Base-by-base conservation (phyloP, 2,888 invertebrate genomes). In the Icerya purchasi region DNA sequence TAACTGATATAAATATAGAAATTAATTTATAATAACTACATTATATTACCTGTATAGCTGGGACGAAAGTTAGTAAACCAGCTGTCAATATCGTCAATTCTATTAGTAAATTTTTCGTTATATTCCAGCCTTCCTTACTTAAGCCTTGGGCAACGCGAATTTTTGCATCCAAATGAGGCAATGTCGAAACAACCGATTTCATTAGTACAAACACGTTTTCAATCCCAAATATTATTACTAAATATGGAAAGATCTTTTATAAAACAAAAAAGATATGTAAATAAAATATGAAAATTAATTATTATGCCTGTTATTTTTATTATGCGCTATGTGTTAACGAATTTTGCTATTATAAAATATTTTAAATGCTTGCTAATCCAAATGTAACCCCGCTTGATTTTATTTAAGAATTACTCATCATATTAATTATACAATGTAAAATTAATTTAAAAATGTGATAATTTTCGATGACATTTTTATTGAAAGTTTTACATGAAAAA, bases 121-220 rank as follows among this genome's bases (percentile, higher is more conserved):
- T 94, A 2, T 87, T 89, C 94, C 94, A 96, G 10, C 94, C 97
- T 73, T 98, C 97, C 68, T 87, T 88, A 69, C 90, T 91, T n/a
- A 98, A 76, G 2, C 96, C 97, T 75, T 92, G 90, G 0, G 96
- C 94, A 2, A 97, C 82, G 19, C 96, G 79, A 65, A 94, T 89
- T 72, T 94, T 93, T 3, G 93, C 89, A 71, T 97, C 96, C 57
- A 97, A 78, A 65, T 94, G 85, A 1, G 78, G 73, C 1, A 91
- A 84, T 55, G 93, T 91, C 2, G 91, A 91, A 0, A 93, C 89
- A 0, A 98, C 92, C 66, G 94, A 92, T 70, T 88, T 88, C 0
- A 91, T 91, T 54, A 92, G 74, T 1, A 91, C 89, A 60, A 92
- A 72, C 55, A 90, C 86, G 69, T 92, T 92, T 74, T 97, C 97